Base-by-base conservation (phyloP, 1,140 invertebrate species). In the Pseudomyrmex cubaensis region DNA sequence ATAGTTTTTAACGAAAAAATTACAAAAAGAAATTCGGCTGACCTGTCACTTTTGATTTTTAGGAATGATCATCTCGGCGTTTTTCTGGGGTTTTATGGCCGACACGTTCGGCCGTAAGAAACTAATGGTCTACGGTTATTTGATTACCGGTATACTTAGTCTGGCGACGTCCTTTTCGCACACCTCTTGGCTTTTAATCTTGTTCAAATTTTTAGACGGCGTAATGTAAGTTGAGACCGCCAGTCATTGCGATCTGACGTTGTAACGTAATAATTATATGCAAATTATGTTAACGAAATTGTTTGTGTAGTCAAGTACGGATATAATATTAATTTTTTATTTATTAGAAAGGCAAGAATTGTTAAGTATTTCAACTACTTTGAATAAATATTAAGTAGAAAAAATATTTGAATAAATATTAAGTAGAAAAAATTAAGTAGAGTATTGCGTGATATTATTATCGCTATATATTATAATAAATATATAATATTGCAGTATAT, bases 21-120 rank as follows among this genome's bases (percentile, higher is more conserved):
- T 17, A 20, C 3, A 13, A 73, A 25, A 4, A n/a, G 10, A 22
- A 17, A n/a, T 9, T 25, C 5, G 4, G 3, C 7, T 64, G 2
- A 76, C 1, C 0, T 2, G 0, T 25, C 13, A 12, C n/a, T 66
- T 57, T 83, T 35, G 4, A 0, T 3, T 88, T 88, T 59, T 91
- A 96, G 96, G 95, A 66, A 94, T 95, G 85, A 94, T 96, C 25
- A 84, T 95, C 3, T 95, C 95, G 0, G 94, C 94, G 0, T 93
- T 95, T 64, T 84, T 97, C 20, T 97, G 97, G 97, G 97, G 97
- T 1, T 96, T 95, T 35, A 88, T 97, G n/a, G 96, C 96, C 2
- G 97, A 97, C 88, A 95, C 95, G 0, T 92, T 95, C 35, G 97
- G 97, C 0, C 95, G 96, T 8, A 92, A 94, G 92, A 76, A 94